phyloP scores from a whole-genome alignment of 2,113 vertebrate species.

The Eulacestoma nigropectus region DNA sequence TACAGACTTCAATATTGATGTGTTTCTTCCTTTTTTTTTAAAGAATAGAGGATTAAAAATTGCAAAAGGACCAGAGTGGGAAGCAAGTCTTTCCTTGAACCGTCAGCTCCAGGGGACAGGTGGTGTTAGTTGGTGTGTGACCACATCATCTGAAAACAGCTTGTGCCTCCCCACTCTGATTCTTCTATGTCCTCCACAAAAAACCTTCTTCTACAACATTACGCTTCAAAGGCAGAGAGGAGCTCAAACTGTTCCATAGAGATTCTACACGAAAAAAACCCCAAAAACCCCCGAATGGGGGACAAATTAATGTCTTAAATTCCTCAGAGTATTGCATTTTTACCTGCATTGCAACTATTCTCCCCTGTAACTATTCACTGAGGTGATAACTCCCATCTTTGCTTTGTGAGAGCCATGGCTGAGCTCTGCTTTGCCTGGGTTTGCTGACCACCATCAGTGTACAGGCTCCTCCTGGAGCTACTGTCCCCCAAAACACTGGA shows the following conservation, averaged over 20 bases:
- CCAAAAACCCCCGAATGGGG: background rate
- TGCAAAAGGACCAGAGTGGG: background rate
- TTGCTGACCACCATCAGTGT: background rate
- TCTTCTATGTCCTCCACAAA: background rate
- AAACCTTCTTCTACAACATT: background rate
- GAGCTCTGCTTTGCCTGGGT: background rate
- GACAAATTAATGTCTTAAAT: background rate
- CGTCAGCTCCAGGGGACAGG: background rate
- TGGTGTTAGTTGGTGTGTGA: background rate
- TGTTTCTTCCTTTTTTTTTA: background rate
- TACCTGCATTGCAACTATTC: background rate
- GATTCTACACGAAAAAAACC: background rate
- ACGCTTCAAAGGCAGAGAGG: background rate
- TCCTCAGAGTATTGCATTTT: background rate
- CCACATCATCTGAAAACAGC: background rate
- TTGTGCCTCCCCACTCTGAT: background rate
- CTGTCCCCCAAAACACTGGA: background rate
- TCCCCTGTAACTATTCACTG: background rate
- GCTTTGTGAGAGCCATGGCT: accelerated
- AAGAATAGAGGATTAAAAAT: background rate
- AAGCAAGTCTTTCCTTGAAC: background rate
- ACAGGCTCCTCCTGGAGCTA: background rate
- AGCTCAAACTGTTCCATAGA: background rate
- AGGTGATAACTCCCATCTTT: background rate
- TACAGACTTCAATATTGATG: background rate